Base-by-base conservation (phyloP, 2,888 invertebrate genomes). In the Labia minor region DNA sequence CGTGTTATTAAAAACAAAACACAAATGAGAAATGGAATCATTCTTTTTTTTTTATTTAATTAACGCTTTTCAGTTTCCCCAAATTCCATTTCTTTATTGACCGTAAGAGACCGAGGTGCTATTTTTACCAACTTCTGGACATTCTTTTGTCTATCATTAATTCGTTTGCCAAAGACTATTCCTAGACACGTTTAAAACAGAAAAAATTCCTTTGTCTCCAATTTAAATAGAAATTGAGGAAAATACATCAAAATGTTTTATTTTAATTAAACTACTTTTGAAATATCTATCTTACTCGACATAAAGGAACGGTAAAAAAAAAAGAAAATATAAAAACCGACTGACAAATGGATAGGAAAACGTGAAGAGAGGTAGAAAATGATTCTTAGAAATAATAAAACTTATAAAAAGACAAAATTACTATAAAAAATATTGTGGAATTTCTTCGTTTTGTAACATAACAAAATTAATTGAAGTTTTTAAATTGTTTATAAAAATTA, bases 61-160 rank as follows among this genome's bases (percentile, higher is more conserved):
- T 49, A 49, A 49, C 3, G 16, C 49, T 4, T 49, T 49, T 49
- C 49, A 49, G 16, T 26, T 26, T 26, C 49, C 49, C 49, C n/a
- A 49, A 49, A 49, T 49, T 49, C 49, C 49, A 49, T 49, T 49
- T 49, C 49, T 49, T 49, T 49, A 49, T 49, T 49, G 49, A 49
- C 49, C 49, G 49, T 49, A 49, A 49, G 49, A 49, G 49, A 49
- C n/a, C 49, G 49, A 11, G 16, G 49, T 14, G 49, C 49, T 49
- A 49, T 49, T 49, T 49, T 49, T 49, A 49, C 49, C 49, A 49
- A 49, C 49, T 49, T 49, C 49, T 49, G 49, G 49, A 49, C 49
- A 49, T 49, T 49, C 49, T 49, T 49, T 49, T 49, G 49, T 49
- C 49, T 49, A 49, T 49, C 49, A 49, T 49, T 49, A 49, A 49